phyloP scores from a whole-genome alignment of 2,113 vertebrate genomes.

The Ctenodactylus gundi region DNA sequence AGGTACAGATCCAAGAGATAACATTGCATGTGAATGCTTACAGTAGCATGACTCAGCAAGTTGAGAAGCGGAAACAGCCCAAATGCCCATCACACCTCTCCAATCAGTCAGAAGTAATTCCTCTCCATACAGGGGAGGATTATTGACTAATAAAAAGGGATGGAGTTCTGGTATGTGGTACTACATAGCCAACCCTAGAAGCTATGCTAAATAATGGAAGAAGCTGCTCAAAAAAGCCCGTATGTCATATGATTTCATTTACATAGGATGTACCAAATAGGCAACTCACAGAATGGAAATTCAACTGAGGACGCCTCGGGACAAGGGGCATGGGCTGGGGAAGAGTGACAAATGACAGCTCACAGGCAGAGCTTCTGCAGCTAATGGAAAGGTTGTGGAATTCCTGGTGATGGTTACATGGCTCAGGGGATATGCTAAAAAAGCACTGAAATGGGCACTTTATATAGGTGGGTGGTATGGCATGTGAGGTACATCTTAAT shows the following conservation, averaged over 20 bases:
- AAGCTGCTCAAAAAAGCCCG: neutral
- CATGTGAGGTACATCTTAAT: neutral
- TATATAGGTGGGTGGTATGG: neutral
- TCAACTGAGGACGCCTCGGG: neutral
- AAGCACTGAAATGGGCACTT: neutral
- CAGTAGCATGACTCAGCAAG: neutral
- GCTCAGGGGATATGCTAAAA: neutral
- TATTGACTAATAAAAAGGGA: neutral
- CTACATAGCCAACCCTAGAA: neutral
- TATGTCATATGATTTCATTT: neutral
- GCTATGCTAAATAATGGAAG: neutral
- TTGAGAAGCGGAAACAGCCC: neutral
- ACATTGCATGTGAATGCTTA: neutral
- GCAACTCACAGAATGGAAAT: neutral
- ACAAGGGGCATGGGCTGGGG: accelerated
- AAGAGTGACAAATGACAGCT: neutral
- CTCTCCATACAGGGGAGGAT: neutral
- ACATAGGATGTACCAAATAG: neutral
- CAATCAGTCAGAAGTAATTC: neutral
- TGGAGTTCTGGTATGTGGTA: neutral
- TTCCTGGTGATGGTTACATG: neutral
- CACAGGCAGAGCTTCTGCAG: neutral
- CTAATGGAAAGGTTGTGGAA: neutral
- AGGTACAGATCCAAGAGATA: neutral
- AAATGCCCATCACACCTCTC: neutral